Evolutionary conservation across 2,113 vertebrate species (phyloP).

Genomic region (Mus pahari): DNA sequence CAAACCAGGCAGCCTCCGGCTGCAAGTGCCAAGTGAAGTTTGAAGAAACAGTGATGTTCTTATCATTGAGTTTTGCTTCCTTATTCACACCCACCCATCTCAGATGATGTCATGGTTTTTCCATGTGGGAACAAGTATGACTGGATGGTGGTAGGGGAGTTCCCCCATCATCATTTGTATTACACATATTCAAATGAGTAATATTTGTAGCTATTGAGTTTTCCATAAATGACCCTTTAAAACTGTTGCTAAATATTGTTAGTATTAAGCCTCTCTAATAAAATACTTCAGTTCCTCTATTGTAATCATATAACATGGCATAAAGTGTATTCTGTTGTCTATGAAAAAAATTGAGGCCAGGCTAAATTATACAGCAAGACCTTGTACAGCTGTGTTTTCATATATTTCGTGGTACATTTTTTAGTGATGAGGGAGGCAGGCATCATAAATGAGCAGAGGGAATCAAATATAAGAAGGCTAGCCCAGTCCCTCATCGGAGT

Average conservation of each 20-base stretch:
- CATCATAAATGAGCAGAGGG: background rate
- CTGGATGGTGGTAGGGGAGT: conserved; percentile 87
- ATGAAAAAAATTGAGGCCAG: background rate
- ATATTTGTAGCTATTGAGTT: conserved; percentile 85
- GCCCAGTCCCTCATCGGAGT: background rate
- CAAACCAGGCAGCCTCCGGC: background rate
- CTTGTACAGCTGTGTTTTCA: background rate
- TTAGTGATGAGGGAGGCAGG: background rate
- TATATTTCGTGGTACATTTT: too few relatives aligned
- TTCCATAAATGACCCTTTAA: conserved; percentile 86
- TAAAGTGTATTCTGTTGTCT: background rate
- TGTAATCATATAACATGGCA: background rate
- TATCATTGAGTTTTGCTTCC: conserved; percentile 83
- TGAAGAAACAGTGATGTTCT: conserved; percentile 54
- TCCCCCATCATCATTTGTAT: conserved; percentile 87
- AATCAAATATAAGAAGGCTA: background rate
- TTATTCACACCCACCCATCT: conserved; percentile 86
- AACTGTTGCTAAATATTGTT: conserved; percentile 75
- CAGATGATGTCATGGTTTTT: conserved; percentile 91
- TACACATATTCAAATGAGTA: conserved; percentile 88
- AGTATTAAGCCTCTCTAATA: conserved; percentile 64
- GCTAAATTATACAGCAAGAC: background rate
- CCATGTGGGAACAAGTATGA: conserved; percentile 90
- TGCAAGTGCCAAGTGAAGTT: conserved; percentile 39
- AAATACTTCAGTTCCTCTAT: background rate